These are phyloP conservation scores for Murina feae DNA, from an alignment of 2,113 vertebrate species.

Conservation along the genomic window DNA sequence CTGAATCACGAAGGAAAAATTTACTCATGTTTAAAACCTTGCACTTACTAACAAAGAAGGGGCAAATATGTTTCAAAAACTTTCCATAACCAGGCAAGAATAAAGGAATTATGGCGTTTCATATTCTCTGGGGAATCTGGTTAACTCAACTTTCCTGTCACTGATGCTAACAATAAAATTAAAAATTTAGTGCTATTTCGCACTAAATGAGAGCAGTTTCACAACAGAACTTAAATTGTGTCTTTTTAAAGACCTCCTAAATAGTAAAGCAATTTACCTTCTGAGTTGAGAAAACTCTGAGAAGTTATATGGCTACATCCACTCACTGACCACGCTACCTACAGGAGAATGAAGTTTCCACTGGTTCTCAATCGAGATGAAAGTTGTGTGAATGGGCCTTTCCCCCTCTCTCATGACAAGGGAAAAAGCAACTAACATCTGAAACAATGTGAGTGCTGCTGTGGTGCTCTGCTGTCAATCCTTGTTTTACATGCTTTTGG, in stretches of 20 bases:
- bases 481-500: neutral
- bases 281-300: neutral
- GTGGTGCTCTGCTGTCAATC: neutral
- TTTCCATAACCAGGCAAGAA: neutral
- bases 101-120: neutral
- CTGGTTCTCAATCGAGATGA: neutral
- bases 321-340: neutral
- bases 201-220: conserved; percentile 43
- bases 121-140: neutral
- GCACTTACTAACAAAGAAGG: neutral
- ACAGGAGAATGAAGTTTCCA: neutral
- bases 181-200: neutral
- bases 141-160: neutral
- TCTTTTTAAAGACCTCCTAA: conserved; percentile 27
- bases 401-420: neutral
- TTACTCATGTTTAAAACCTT: neutral
- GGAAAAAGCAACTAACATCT: neutral
- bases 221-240: neutral
- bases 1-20: neutral
- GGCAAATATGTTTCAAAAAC: neutral
- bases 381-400: neutral
- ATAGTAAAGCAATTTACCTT: neutral
- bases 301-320: neutral
- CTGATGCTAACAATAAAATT: conserved; percentile 31
- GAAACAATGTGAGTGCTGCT: neutral